Percentiles rank a stretch among this genome's conserved stretches.
phyloP scores from a whole-genome alignment of 2,113 vertebrate genomes.

The Oxygymnocypris stewartii region DNA sequence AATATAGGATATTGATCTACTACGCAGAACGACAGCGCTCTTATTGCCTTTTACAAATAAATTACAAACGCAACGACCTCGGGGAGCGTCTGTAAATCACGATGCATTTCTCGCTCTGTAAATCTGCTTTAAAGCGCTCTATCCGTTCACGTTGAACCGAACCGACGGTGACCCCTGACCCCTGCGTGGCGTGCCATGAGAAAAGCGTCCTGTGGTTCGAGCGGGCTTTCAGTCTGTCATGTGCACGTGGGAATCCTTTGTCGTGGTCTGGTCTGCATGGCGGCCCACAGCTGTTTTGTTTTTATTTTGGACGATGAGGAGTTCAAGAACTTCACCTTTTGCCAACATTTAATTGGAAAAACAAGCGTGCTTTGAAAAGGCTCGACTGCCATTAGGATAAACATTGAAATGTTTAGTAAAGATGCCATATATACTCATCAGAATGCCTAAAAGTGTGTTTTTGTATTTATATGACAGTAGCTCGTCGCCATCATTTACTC shows the following conservation, averaged over 20 bases:
- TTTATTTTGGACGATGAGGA: conserved; percentile 62
- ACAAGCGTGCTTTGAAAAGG: conserved; percentile 62
- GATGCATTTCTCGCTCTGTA: conserved; percentile 18
- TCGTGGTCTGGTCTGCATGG: conserved; percentile 53
- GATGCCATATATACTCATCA: neutral
- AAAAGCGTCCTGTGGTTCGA: conserved; percentile 5
- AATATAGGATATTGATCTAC: conserved; percentile 56
- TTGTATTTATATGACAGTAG: neutral
- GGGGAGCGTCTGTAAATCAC: conserved; percentile 12
- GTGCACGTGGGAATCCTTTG: conserved; percentile 65
- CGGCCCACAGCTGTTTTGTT: conserved; percentile 52
- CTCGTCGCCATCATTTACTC: neutral
- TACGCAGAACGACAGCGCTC: conserved; percentile 48
- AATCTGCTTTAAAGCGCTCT: neutral
- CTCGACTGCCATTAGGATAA: conserved; percentile 48
- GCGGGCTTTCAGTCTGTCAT: conserved; percentile 56
- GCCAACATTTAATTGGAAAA: conserved; percentile 67
- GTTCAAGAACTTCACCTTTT: conserved; percentile 62
- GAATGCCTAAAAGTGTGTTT: neutral
- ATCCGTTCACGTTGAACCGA: neutral
- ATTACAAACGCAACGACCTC: neutral
- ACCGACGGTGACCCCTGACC: conserved; percentile 41
- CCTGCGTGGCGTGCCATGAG: no score
- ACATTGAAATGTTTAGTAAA: neutral
- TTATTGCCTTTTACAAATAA: conserved; percentile 50